phyloP scores from a whole-genome alignment of 1,140 invertebrate genomes.

The Drosophila parvula region DNA sequence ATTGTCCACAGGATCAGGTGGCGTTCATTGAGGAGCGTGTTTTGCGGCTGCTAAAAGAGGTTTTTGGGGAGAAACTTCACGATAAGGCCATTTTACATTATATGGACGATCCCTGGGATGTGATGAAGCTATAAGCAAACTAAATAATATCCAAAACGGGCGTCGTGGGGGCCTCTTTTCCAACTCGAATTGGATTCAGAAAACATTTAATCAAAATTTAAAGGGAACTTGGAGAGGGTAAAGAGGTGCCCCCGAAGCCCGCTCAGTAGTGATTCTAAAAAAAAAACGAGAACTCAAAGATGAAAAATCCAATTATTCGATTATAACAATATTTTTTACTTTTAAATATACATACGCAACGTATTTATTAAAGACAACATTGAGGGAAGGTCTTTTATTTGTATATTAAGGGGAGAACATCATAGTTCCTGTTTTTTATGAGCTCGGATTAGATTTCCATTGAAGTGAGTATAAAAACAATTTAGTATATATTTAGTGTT shows the following conservation, averaged over 20 bases:
- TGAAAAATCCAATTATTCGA: slow-evolving; percentile 39
- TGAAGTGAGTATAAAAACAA: not conserved
- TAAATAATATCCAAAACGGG: slow-evolving; percentile 2
- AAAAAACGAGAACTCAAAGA: slow-evolving; percentile 33
- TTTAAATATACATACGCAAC: slow-evolving; percentile 73
- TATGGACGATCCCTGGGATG: slow-evolving; percentile 81
- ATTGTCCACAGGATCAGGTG: slow-evolving; percentile 92
- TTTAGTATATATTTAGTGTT: slow-evolving; percentile 1
- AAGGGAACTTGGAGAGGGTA: not conserved
- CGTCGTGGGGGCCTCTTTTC: not conserved
- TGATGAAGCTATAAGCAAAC: slow-evolving; percentile 78
- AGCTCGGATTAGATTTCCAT: not conserved
- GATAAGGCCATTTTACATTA: slow-evolving; percentile 79
- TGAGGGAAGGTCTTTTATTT: not conserved
- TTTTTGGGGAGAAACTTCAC: slow-evolving; percentile 74
- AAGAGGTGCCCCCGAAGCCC: not conserved
- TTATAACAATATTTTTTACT: slow-evolving; percentile 59
- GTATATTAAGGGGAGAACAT: not conserved
- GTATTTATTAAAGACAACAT: slow-evolving; percentile 66
- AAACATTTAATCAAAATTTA: slow-evolving; percentile 6
- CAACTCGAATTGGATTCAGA: not conserved
- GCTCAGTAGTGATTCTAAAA: slow-evolving; percentile 29
- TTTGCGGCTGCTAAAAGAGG: slow-evolving; percentile 84
- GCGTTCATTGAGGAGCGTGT: slow-evolving; percentile 89
- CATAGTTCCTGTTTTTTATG: not conserved